Evolutionary conservation across 2,797 vertebrate species (phyloP), one percentile per base, ranked within the genome.

Genomic region (Ciconia nigra): DNA sequence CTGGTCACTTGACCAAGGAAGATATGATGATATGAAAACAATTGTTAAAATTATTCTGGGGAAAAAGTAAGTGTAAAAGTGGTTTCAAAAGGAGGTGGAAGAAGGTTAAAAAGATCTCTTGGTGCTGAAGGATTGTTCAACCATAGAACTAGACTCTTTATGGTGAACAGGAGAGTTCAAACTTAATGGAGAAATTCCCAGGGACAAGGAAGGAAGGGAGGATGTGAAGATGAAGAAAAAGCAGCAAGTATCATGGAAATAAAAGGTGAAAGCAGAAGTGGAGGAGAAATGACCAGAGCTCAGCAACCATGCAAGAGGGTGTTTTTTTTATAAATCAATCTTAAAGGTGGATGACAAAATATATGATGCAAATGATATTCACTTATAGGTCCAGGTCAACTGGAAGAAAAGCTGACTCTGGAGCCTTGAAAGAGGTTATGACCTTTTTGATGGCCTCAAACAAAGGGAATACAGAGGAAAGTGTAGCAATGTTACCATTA

Each of bases 11-110:
- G 96, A 97, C 97, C 94, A 90, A 92, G 93, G 96, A 97, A 97
- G 87, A 79, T 91, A 97, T 83, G 90, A 97, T 97, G 96, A 92
- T 66, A 96, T 97, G 96, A 96, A 96, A 96, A 94, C 82, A 97
- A 78, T 28, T 92, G 84, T 78, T 94, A 92, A 96, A 96, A 95
- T 94, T 96, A 97, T 94, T 93, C 52, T 46, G 10, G 72, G 94
- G 89, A 35, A 62, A 93, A 97, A 93, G 61, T 82, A 97, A 90
- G 93, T 89, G 54, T 76, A 96, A 89, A 97, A 93, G 95, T 67
- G 95, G 73, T 94, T 97, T 96, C 74, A 95, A 89, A 96, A 91
- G 91, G 85, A 95, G 72, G 95, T 94, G 94, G 85, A 93, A 87
- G 72, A 88, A 93, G 92, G 90, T 93, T 96, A 96, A 91, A 90